Evolutionary conservation across 2,888 invertebrate species (phyloP).

Genomic region (Sycophila texana): DNA sequence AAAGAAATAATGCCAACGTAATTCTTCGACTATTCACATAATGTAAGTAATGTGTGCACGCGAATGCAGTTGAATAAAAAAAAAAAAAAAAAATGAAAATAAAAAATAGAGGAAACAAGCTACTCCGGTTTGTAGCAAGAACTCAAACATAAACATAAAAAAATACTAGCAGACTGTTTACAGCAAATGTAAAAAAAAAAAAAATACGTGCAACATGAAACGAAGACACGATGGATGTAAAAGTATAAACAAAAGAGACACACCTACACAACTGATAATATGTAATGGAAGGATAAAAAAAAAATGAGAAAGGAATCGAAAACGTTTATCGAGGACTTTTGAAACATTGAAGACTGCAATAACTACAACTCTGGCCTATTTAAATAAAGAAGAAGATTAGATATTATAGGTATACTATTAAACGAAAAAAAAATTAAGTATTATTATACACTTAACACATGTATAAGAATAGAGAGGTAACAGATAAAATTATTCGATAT

Average conservation of each 20-base stretch:
- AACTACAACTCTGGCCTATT: constrained; percentile 72
- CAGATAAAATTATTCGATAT: constrained; percentile 14
- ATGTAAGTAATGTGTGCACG: constrained; percentile 18
- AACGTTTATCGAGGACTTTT: constrained; percentile 52
- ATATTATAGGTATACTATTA: constrained; percentile 55
- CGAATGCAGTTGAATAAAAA: constrained; percentile 27
- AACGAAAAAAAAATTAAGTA: constrained; percentile 51
- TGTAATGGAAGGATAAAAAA: background rate
- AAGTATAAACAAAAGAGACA: background rate
- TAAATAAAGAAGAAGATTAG: constrained; percentile 60
- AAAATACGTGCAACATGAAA: background rate
- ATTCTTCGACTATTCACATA: constrained; percentile 34
- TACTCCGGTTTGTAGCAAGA: background rate
- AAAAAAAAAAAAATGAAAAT: constrained; percentile 12
- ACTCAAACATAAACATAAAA: background rate
- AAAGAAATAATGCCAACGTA: constrained; percentile 25
- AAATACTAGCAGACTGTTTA: constrained; percentile 19
- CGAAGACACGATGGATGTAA: background rate
- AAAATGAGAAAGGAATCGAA: constrained; percentile 37
- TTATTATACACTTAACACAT: constrained; percentile 53
- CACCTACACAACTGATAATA: constrained; percentile 20
- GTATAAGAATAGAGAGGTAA: constrained; percentile 47
- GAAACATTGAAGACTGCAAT: constrained; percentile 72
- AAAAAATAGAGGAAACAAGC: constrained; percentile 4
- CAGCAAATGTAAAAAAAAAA: constrained; percentile 11